A percentile compares a stretch with the other conserved stretches of the same genome.
phyloP scores from a whole-genome alignment of 1,140 invertebrate species.

The Pseudomyrmex concolor region DNA sequence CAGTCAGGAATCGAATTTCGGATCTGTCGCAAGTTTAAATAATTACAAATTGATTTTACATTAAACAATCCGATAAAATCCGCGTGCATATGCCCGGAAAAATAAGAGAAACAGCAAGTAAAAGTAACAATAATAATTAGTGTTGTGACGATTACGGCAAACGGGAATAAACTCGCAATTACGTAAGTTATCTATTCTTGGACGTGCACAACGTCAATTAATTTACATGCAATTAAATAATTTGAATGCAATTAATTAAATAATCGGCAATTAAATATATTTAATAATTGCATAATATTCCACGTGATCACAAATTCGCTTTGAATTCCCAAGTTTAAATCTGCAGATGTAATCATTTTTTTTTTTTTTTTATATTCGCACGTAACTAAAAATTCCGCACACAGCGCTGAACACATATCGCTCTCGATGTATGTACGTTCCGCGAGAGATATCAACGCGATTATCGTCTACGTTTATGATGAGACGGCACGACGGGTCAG shows the following conservation, averaged over 20 bases:
- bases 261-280: constrained; percentile 10
- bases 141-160: background rate
- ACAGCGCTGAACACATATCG: too few species aligned
- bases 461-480: constrained; percentile 27
- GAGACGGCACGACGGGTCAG: constrained; percentile 54
- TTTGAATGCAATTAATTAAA: background rate
- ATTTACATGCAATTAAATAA: constrained; percentile 25
- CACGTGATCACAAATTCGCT: background rate
- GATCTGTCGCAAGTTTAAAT: too few species aligned
- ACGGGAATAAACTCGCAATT: background rate
- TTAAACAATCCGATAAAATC: background rate
- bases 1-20: too few species aligned
- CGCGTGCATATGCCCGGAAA: background rate
- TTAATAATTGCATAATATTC: background rate
- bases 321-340: too few species aligned
- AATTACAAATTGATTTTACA: background rate
- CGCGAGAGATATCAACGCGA: background rate
- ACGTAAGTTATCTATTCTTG: background rate
- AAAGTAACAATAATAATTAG: background rate
- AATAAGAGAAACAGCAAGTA: too few species aligned
- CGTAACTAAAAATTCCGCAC: too few species aligned
- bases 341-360: too few species aligned
- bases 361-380: too few species aligned
- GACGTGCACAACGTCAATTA: background rate
- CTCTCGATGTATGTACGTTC: background rate